Evolutionary conservation across 2,797 vertebrate species (phyloP).

Genomic region (Leucoraja ocellata): DNA sequence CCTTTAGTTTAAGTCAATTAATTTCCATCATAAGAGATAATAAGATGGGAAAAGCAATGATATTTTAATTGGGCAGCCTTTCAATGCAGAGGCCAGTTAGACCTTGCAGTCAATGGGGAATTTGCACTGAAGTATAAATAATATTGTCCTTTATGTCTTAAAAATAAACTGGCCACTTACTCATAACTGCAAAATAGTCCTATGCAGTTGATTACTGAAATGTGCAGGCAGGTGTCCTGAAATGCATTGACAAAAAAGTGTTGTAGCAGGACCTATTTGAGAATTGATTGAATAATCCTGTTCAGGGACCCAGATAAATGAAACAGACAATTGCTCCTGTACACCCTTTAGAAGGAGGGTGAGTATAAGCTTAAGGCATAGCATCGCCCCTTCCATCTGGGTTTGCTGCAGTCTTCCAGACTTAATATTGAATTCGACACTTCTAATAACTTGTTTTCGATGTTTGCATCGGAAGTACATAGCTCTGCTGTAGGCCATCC

Average conservation of each 20-base stretch:
- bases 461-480: too few species aligned
- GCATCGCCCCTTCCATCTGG: too few species aligned
- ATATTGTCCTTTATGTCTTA: not conserved
- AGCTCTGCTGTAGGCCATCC: too few species aligned
- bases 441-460: too few species aligned
- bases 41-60: slow-evolving; percentile 30
- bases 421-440: too few species aligned
- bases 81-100: not conserved
- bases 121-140: not conserved
- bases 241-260: not conserved
- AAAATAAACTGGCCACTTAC: not conserved
- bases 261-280: not conserved
- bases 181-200: not conserved
- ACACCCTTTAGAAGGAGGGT: not conserved
- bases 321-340: not conserved
- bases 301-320: not conserved
- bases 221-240: not conserved
- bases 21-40: slow-evolving; percentile 38
- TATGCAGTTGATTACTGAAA: slow-evolving; percentile 9
- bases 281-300: not conserved
- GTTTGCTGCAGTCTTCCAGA: too few species aligned
- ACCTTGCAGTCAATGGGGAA: not conserved
- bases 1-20: slow-evolving; percentile 34
- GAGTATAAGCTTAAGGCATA: too few species aligned
- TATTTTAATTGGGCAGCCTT: slow-evolving; percentile 37